Conservation (phyloP, 2,888 invertebrate genomes). For the Agrenia bidenticulata region DNA sequence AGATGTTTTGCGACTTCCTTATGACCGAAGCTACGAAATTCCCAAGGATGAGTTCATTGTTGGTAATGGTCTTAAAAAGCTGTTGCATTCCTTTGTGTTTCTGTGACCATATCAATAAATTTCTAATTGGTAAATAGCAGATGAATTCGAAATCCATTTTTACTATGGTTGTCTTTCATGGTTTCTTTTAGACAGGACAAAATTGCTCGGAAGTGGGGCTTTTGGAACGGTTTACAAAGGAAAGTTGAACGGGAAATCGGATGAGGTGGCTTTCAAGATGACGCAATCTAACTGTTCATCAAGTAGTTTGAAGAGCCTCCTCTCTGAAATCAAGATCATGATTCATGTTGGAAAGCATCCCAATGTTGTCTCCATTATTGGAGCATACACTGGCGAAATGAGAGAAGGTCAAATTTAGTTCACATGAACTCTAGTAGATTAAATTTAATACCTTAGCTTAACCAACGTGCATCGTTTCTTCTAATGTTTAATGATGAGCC, state of each 20-base stretch:
- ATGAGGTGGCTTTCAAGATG: slow-evolving; percentile 18
- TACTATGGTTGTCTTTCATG: background rate
- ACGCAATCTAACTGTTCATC: slow-evolving; percentile 7
- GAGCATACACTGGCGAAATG: slow-evolving; percentile 20
- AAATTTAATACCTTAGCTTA: background rate
- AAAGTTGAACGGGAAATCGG: background rate
- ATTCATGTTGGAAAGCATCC: slow-evolving; percentile 21
- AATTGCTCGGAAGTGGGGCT: background rate
- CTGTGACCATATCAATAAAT: too few species aligned
- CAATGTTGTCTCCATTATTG: slow-evolving; percentile 17
- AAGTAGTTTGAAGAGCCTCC: slow-evolving; percentile 1
- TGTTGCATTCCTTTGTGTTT: too few species aligned
- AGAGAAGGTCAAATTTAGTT: slow-evolving; percentile 9
- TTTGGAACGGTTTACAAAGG: slow-evolving; percentile 16
- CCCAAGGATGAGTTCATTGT: too few species aligned
- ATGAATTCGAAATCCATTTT: background rate
- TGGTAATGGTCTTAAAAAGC: too few species aligned
- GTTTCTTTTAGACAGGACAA: background rate
- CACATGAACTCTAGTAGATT: background rate
- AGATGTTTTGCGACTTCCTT: slow-evolving; percentile 16
- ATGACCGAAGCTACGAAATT: slow-evolving; percentile 12
- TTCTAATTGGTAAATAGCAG: slow-evolving; percentile 10
- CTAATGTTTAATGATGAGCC: too few species aligned
- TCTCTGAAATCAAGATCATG: slow-evolving; percentile 28
- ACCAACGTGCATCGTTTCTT: too few species aligned